Conservation (phyloP, 2,888 invertebrate genomes). For the Cataglyphis altisquamis region DNA sequence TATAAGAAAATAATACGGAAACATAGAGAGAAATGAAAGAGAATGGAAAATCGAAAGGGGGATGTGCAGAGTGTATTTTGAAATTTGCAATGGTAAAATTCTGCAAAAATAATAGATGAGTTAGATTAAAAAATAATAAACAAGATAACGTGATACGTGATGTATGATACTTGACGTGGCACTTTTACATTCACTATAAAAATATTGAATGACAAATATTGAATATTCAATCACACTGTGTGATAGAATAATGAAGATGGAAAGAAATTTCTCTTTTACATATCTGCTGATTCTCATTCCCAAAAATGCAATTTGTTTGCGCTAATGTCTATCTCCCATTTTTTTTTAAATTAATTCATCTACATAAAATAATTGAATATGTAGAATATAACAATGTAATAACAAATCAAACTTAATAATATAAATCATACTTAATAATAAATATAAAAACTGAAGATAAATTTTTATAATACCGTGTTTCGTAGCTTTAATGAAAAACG, state of each 20-base stretch:
- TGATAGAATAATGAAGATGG: not conserved
- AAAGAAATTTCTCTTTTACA: not conserved
- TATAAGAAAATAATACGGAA: not conserved
- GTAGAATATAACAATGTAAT: not conserved
- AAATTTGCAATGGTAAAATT: not conserved
- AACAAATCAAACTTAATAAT: not conserved
- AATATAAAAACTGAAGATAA: not conserved
- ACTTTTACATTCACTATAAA: not conserved
- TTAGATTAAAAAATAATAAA: conserved; percentile 15
- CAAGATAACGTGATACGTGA: not conserved
- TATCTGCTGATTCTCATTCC: not conserved
- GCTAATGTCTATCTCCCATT: not conserved
- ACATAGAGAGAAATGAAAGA: not conserved
- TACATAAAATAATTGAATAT: not conserved
- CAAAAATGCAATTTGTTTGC: conserved; percentile 22
- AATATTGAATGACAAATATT: not conserved
- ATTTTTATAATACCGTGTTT: not conserved
- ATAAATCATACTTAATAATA: not conserved
- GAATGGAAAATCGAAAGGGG: not conserved
- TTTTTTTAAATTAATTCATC: not conserved
- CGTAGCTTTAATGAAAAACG: not conserved
- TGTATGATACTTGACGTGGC: no score
- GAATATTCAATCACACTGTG: conserved; percentile 31
- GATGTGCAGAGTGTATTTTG: not conserved
- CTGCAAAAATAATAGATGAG: conserved; percentile 24